Evolutionary conservation across 2,888 invertebrate species (phyloP), one percentile per base, ranked within the genome.

Genomic region (Zhengitettix transpicula): DNA sequence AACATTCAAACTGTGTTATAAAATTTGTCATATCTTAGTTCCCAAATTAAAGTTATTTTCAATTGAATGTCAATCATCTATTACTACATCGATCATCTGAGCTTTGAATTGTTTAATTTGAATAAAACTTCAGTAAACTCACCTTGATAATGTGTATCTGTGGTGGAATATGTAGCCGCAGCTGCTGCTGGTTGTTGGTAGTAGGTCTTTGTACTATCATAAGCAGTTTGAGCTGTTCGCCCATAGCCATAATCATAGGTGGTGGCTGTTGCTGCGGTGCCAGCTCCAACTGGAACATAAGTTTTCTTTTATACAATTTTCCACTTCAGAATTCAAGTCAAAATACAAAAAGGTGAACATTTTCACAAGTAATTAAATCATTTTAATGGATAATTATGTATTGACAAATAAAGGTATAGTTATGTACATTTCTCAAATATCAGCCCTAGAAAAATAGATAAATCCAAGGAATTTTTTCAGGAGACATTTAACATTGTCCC

Each of bases 191-290:
- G 85, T 73, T 89, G 90, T 73, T 89, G 89, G 73, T 89, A 89
- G 63, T 85, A 86, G 1, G 88, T 85, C 74, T 90, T 88, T 68
- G 86, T 84, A 14, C 89, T 85, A 77, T 88, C 89, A 77, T 88
- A 87, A 51, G 84, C 84, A 58, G 81, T 79, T 14, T 75, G 76
- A 59, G 82, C 78, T 64, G 80, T 74, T 61, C 80, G 78, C 65
- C 82, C 82, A 75, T 85, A 85, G 56, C 83, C 81, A 75, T 84
- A 83, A 67, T 83, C 84, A 74, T 84, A 84, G 12, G 78, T 75
- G 62, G 82, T 78, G 14, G 83, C 78, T 55, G 81, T 77, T 57
- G 81, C 79, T 57, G 71, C 69, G 15, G 70, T 68, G 12, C 69
- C 69, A 57, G 71, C 70, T 52, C 70, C 70, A 57, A 70, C 71